Evolutionary conservation across 1,140 invertebrate genomes (phyloP).

Genomic region (Arion vulgaris): DNA sequence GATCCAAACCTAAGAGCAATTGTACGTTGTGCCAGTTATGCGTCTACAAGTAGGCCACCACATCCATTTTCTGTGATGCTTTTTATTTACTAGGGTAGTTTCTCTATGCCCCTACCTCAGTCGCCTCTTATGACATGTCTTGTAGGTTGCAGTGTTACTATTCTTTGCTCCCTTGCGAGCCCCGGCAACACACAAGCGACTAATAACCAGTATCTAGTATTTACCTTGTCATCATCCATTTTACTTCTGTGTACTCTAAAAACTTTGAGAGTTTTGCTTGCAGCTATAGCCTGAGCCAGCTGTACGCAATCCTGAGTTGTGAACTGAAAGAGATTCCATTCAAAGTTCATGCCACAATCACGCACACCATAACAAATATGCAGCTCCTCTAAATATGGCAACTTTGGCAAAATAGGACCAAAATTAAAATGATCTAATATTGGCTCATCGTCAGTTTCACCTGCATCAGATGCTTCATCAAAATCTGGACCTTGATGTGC

Average conservation of each 20-base stretch:
- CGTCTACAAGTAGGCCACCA: too few species aligned
- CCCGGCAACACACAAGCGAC: too few species aligned
- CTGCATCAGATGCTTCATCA: constrained; percentile 68
- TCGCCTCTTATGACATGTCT: too few species aligned
- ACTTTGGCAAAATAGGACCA: constrained; percentile 61
- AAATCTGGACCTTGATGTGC: constrained; percentile 68
- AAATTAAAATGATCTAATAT: constrained; percentile 73
- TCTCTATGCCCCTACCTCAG: too few species aligned
- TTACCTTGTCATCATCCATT: constrained; percentile 68
- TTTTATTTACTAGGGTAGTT: too few species aligned
- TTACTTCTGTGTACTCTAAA: constrained; percentile 67
- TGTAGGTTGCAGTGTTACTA: too few species aligned
- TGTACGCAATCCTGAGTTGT: constrained; percentile 71
- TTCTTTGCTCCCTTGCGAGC: too few species aligned
- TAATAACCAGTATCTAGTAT: too few species aligned
- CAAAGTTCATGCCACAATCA: constrained; percentile 74
- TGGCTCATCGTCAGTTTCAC: constrained; percentile 69
- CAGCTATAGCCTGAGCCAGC: constrained; percentile 69
- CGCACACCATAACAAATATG: constrained; percentile 70
- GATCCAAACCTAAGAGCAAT: too few species aligned
- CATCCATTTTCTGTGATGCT: too few species aligned
- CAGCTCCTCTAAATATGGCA: constrained; percentile 69
- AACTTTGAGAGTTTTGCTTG: constrained; percentile 65
- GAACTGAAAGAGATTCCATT: constrained; percentile 73
- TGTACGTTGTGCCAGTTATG: too few species aligned